phyloP scores from a whole-genome alignment of 2,113 vertebrate genomes.

The Platycercus adscitus region DNA sequence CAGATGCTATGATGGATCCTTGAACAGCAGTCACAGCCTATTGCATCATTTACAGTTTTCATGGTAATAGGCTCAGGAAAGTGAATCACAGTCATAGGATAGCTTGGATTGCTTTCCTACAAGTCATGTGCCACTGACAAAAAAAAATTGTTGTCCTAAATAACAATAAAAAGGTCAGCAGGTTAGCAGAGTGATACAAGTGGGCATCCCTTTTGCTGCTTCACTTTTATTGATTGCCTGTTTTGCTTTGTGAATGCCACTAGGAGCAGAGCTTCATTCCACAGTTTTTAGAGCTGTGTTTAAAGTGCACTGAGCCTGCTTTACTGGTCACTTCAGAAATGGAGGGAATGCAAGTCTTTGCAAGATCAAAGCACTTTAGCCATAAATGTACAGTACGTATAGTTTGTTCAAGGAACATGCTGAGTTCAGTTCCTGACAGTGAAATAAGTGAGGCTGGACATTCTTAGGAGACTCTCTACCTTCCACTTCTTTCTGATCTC shows the following conservation, averaged over 20 bases:
- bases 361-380: background rate
- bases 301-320: background rate
- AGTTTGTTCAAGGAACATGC: background rate
- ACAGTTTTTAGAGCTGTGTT: background rate
- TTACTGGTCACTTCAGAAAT: background rate
- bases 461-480: background rate
- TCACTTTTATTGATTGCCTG: background rate
- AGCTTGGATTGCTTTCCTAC: background rate
- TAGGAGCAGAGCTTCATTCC: background rate
- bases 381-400: background rate
- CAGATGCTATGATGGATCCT: background rate
- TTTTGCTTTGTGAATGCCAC: background rate
- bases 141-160: background rate
- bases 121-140: background rate
- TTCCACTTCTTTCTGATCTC: background rate
- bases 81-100: slow-evolving; percentile 52
- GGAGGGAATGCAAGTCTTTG: background rate
- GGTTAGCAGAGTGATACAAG: background rate
- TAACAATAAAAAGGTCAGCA: background rate
- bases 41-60: background rate
- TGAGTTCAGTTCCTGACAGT: background rate
- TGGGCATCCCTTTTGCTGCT: background rate
- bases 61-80: background rate
- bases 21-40: background rate
- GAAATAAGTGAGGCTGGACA: background rate